A percentile compares a stretch with the other conserved stretches of the same genome.
phyloP scores from a whole-genome alignment of 2,888 invertebrate genomes.

The Stenodema calcarata region DNA sequence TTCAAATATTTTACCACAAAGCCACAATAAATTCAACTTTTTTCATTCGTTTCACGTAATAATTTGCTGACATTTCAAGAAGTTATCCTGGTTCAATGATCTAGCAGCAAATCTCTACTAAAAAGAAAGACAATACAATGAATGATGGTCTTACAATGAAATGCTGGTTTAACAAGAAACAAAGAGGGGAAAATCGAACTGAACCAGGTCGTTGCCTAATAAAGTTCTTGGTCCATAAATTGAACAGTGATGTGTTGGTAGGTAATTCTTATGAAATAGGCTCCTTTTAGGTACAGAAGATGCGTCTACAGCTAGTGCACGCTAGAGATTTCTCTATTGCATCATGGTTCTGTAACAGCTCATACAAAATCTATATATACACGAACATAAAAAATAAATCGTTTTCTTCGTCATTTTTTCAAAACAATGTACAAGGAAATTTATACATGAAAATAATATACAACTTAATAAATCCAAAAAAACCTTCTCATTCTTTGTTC shows the following conservation, averaged over 20 bases:
- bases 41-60: too few relatives aligned
- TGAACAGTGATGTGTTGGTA: background rate
- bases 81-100: background rate
- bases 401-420: background rate
- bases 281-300: background rate
- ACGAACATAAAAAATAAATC: background rate
- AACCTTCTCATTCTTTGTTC: background rate
- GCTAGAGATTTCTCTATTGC: background rate
- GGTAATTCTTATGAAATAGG: background rate
- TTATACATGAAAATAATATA: background rate
- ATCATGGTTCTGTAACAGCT: background rate
- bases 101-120: background rate
- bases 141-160: background rate
- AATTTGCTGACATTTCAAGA: background rate
- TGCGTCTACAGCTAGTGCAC: background rate
- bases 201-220: background rate
- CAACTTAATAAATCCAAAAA: background rate
- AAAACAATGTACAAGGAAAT: background rate
- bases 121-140: background rate
- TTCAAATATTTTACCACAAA: too few relatives aligned
- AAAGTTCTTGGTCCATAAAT: background rate
- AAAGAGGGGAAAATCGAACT: background rate
- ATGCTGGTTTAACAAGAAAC: background rate
- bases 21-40: too few relatives aligned
- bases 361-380: background rate